Percentiles rank a stretch among this genome's conserved stretches.
Conservation (phyloP, 2,113 vertebrate genomes). For the Rhadina sibilatrix region DNA sequence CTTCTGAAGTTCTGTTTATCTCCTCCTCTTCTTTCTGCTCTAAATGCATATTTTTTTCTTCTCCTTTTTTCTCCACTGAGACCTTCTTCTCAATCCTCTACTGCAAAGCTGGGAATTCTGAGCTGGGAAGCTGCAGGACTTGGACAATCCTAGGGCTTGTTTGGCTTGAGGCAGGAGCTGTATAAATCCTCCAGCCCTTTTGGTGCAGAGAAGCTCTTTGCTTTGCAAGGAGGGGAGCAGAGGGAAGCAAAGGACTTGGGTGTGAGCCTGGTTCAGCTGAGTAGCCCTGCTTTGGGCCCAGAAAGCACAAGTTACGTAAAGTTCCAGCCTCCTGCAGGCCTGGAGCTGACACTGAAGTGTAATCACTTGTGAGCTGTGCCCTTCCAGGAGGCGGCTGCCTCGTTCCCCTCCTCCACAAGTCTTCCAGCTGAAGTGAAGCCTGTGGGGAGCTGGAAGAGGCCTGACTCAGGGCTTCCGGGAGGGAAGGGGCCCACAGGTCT, state of each 20-base stretch:
- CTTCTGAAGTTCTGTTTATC: not conserved
- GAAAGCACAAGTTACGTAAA: not conserved
- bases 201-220: not conserved
- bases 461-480: slow-evolving; percentile 8
- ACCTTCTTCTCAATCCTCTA: not conserved
- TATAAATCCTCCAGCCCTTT: not conserved
- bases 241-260: not conserved
- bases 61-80: not conserved
- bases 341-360: not conserved
- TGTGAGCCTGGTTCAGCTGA: not conserved
- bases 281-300: not conserved
- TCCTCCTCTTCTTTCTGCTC: not conserved
- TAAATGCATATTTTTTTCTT: not conserved
- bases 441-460: not conserved
- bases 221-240: not conserved
- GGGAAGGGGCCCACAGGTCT: slow-evolving; percentile 22
- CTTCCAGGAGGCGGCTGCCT: slow-evolving; percentile 5
- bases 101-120: not conserved
- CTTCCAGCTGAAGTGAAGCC: not conserved
- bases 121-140: not conserved
- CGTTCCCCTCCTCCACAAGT: not conserved
- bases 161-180: not conserved
- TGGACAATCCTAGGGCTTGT: not conserved
- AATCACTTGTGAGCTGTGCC: not conserved
- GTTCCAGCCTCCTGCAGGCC: not conserved